Percentiles rank a stretch among this genome's conserved stretches.
phyloP scores from a whole-genome alignment of 2,113 vertebrate genomes.

The Notothenia rossii region DNA sequence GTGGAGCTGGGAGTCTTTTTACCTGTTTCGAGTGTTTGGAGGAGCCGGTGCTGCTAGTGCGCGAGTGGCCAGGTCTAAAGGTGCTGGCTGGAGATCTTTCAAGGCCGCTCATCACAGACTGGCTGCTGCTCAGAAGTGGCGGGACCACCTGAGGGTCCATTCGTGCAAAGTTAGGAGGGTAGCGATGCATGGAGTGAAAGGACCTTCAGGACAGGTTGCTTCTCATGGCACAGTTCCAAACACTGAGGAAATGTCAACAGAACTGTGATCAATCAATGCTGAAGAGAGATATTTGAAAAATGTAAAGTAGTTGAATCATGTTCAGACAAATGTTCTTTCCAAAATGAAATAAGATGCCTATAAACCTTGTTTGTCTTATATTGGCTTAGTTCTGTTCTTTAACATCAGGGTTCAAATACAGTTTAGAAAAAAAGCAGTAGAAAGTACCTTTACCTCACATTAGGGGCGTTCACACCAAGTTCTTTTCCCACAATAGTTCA shows the following conservation, averaged over 20 bases:
- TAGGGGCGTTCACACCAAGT: no score
- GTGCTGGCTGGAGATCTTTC: conserved; percentile 79
- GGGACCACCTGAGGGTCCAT: conserved; percentile 80
- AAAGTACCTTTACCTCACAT: background rate
- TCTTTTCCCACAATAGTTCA: no score
- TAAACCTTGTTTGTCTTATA: background rate
- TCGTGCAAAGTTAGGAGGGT: background rate
- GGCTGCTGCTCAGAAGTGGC: conserved; percentile 62
- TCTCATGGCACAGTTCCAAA: conserved; percentile 35
- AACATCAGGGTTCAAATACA: background rate
- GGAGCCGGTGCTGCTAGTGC: conserved; percentile 88
- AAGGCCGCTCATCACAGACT: conserved; percentile 76
- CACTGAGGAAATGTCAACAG: conserved; percentile 10
- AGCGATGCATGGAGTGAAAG: conserved; percentile 26
- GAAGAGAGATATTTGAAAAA: background rate
- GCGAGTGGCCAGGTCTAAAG: conserved; percentile 81
- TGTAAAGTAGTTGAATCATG: background rate
- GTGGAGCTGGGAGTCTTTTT: background rate
- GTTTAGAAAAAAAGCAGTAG: background rate
- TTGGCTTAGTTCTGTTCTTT: background rate
- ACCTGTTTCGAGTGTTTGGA: conserved; percentile 81
- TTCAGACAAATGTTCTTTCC: background rate
- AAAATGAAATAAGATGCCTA: background rate
- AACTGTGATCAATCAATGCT: background rate
- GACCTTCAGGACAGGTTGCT: conserved; percentile 21